These are phyloP conservation scores for Taxidea taxus DNA, from an alignment of 2,113 vertebrate species.

Conservation along the genomic window DNA sequence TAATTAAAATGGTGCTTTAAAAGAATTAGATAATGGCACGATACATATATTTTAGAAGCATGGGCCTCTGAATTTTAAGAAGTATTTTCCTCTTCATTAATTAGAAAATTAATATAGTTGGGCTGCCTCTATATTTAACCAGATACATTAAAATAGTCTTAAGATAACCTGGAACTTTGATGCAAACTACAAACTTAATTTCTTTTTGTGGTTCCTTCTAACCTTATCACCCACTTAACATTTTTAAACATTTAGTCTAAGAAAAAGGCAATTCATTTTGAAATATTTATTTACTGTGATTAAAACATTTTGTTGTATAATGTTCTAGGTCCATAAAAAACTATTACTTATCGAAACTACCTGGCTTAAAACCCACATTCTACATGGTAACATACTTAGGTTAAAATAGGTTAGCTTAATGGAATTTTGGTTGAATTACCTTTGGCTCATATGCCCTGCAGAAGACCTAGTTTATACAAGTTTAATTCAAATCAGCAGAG, in stretches of 20 bases:
- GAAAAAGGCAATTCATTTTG: neutral
- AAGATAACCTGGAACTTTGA: constrained; percentile 6
- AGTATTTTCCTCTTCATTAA: constrained; percentile 56
- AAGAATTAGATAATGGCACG: constrained; percentile 53
- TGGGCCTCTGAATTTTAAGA: constrained; percentile 37
- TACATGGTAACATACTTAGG: neutral
- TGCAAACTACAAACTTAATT: neutral
- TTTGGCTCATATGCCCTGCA: constrained; percentile 41
- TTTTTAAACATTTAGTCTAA: constrained; percentile 32
- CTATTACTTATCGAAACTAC: neutral
- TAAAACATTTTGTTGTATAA: constrained; percentile 48
- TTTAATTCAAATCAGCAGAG: constrained; percentile 71
- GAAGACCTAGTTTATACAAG: constrained; percentile 59
- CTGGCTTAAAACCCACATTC: constrained; percentile 26
- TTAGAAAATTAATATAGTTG: constrained; percentile 39
- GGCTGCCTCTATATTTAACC: neutral
- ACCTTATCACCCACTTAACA: neutral
- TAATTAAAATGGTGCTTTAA: constrained; percentile 60
- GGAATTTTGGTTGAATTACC: constrained; percentile 27
- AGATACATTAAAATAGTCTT: neutral
- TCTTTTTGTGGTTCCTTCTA: neutral
- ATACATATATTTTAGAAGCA: constrained; percentile 48
- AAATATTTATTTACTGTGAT: constrained; percentile 9
- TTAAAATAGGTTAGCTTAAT: constrained; percentile 40
- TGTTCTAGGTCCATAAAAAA: neutral